Percentiles rank a stretch among this genome's conserved stretches.
phyloP scores from a whole-genome alignment of 2,113 vertebrate genomes.

The Proteles cristata region DNA sequence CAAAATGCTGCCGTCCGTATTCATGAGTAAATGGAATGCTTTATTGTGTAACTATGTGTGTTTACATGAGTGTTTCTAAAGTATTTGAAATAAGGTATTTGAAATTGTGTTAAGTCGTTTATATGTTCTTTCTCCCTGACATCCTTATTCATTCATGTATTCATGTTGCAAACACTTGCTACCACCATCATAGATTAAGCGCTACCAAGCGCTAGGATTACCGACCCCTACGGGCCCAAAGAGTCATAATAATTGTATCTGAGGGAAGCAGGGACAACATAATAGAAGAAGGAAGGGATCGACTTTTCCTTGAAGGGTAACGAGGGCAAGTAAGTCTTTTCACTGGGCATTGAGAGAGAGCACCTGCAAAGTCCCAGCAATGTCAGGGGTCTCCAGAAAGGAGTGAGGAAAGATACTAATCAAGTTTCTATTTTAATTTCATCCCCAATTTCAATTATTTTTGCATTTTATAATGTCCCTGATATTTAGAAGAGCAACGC shows the following conservation, averaged over 20 bases:
- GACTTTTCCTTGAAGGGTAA: not conserved
- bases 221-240: not conserved
- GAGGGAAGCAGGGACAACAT: not conserved
- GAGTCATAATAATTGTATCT: rapidly evolving
- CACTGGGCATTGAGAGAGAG: not conserved
- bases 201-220: not conserved
- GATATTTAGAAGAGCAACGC: not conserved
- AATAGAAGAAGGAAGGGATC: not conserved
- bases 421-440: not conserved
- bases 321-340: not conserved
- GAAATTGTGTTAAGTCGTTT: not conserved
- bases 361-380: rapidly evolving
- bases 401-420: not conserved
- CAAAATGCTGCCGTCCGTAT: not conserved
- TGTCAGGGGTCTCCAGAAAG: not conserved
- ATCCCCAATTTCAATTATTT: not conserved
- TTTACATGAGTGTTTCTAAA: not conserved
- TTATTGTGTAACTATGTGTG: not conserved
- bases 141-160: not conserved
- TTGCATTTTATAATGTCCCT: not conserved
- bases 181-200: not conserved
- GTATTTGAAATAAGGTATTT: not conserved
- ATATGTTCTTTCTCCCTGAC: not conserved
- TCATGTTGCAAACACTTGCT: not conserved
- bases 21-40: not conserved